Conservation (phyloP, 2,888 invertebrate species). For the Drosophila sordidapex region DNA sequence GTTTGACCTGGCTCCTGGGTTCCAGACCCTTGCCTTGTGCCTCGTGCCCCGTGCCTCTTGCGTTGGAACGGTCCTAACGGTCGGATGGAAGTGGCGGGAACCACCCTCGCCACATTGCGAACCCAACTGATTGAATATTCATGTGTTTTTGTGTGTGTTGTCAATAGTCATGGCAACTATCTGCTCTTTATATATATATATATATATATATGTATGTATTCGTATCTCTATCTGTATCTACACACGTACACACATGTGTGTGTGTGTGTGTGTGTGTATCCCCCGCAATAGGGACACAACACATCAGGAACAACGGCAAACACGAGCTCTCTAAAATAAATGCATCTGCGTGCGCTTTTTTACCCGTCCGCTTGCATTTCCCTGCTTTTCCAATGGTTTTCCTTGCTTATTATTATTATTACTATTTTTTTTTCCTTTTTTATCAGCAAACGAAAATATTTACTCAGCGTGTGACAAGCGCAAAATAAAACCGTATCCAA, state of each 20-base stretch:
- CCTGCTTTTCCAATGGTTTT: conserved; percentile 11
- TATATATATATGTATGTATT: conserved; percentile 27
- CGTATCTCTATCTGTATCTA: conserved; percentile 34
- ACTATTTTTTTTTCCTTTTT: conserved; percentile 36
- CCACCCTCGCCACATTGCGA: conserved; percentile 46
- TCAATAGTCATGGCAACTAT: conserved; percentile 74
- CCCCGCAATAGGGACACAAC: conserved; percentile 43
- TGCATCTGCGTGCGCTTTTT: conserved; percentile 73
- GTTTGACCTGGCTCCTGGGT: conserved; percentile 21
- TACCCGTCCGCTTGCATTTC: conserved; percentile 30
- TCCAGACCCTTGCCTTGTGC: not conserved
- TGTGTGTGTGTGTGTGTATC: conserved; percentile 8
- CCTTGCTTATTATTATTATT: conserved; percentile 15
- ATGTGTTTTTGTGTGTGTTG: conserved; percentile 42
- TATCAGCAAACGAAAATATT: conserved; percentile 65
- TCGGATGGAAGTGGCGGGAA: conserved; percentile 29
- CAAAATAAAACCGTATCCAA: conserved; percentile 16
- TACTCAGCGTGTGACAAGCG: conserved; percentile 41
- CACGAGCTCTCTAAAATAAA: conserved; percentile 68
- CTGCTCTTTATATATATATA: conserved; percentile 40
- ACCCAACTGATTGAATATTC: conserved; percentile 65
- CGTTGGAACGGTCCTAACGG: conserved; percentile 50
- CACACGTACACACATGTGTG: conserved; percentile 6
- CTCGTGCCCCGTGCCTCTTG: not conserved
- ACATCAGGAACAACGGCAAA: conserved; percentile 50